phyloP scores from a whole-genome alignment of 2,888 invertebrate genomes.

The Brenthis ino region DNA sequence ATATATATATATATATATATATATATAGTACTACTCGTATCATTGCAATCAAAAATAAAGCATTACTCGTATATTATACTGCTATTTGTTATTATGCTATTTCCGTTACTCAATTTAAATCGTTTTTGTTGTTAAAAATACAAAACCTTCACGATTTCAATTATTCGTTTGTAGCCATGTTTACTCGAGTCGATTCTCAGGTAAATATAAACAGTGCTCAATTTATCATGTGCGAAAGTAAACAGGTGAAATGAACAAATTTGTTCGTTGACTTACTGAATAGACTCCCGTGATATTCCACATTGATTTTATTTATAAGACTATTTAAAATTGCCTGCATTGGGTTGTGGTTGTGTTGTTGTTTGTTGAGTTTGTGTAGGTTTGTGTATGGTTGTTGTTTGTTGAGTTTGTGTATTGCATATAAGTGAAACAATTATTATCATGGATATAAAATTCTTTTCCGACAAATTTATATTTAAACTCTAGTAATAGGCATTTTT shows the following conservation, averaged over 20 bases:
- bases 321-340: too few species aligned
- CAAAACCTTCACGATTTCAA: neutral
- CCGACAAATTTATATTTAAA: too few species aligned
- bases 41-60: too few species aligned
- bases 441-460: neutral
- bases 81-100: too few species aligned
- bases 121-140: neutral
- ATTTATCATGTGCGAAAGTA: conserved; percentile 18
- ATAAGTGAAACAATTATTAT: neutral
- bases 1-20: too few species aligned
- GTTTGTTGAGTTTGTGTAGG: too few species aligned
- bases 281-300: neutral
- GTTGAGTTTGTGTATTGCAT: neutral
- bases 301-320: conserved; percentile 5
- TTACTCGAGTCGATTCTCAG: conserved; percentile 14
- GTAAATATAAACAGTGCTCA: conserved; percentile 26
- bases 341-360: too few species aligned
- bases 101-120: too few species aligned
- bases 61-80: too few species aligned
- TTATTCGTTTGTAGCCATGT: neutral
- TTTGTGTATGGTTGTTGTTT: too few species aligned
- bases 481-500: too few species aligned
- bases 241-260: conserved; percentile 28
- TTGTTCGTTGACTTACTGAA: conserved; percentile 17
- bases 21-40: too few species aligned